A percentile compares a stretch with the other conserved stretches of the same genome.
phyloP scores from a whole-genome alignment of 2,113 vertebrate genomes.

The Meles meles region DNA sequence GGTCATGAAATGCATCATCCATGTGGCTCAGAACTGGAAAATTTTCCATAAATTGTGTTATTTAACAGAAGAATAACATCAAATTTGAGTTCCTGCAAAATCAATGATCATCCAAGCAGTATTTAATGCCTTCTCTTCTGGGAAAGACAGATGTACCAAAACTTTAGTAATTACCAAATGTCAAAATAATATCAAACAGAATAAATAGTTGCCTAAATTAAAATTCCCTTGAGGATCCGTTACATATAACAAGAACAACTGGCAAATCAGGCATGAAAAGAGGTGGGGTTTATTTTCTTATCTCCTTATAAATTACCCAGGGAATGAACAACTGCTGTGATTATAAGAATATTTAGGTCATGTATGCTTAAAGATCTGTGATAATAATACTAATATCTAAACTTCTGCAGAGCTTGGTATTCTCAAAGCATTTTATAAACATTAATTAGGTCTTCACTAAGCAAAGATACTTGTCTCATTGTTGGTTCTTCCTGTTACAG shows the following conservation, averaged over 20 bases:
- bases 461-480: constrained; percentile 13
- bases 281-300: constrained; percentile 21
- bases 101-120: constrained; percentile 30
- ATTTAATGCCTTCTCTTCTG: constrained; percentile 54
- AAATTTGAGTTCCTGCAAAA: constrained; percentile 22
- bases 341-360: constrained; percentile 39
- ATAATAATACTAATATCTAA: constrained; percentile 51
- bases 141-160: constrained; percentile 54
- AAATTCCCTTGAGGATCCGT: constrained; percentile 35
- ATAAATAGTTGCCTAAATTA: constrained; percentile 63
- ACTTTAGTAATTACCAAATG: constrained; percentile 54
- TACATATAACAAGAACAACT: constrained; percentile 26
- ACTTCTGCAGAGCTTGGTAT: neutral
- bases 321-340: constrained; percentile 30
- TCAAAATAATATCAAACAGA: constrained; percentile 61
- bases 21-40: neutral
- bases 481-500: neutral
- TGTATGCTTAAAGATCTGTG: constrained; percentile 41
- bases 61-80: neutral
- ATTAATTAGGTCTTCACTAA: constrained; percentile 33
- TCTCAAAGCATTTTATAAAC: constrained; percentile 34
- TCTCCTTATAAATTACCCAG: constrained; percentile 55
- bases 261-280: constrained; percentile 30
- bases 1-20: neutral
- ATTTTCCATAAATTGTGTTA: neutral